phyloP scores from a whole-genome alignment of 1,140 invertebrate genomes.

The Melanaphis sacchari region DNA sequence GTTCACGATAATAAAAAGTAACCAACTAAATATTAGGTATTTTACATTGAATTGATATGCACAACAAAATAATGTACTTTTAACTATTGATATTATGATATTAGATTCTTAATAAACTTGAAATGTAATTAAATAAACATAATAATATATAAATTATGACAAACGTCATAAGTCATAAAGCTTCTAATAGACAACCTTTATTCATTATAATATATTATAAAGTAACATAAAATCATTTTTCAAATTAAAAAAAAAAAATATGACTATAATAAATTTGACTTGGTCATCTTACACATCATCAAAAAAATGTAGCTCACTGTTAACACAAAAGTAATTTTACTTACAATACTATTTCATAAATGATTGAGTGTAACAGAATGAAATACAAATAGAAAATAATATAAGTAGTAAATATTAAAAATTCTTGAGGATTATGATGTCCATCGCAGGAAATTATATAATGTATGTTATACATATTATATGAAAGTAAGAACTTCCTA shows the following conservation, averaged over 20 bases:
- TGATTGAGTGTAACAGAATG: not conserved
- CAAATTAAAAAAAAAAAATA: not conserved
- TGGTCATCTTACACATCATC: not conserved
- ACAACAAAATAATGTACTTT: not conserved
- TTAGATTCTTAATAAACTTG: not conserved
- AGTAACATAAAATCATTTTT: not conserved
- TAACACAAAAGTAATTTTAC: not conserved
- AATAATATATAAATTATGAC: not conserved
- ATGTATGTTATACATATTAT: not conserved
- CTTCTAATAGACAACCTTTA: not conserved
- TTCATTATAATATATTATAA: not conserved
- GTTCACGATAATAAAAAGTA: not conserved
- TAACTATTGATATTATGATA: not conserved
- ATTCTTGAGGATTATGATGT: not conserved
- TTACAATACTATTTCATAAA: not conserved
- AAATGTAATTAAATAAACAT: too few relatives aligned
- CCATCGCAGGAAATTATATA: not conserved
- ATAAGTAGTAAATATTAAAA: not conserved
- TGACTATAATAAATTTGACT: not conserved
- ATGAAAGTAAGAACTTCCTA: not conserved
- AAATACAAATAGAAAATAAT: not conserved
- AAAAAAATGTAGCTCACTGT: not conserved
- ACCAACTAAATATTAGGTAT: not conserved
- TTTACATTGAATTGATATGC: not conserved
- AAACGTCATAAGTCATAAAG: not conserved